phyloP scores from a whole-genome alignment of 64 coral and sea anemone genomes.

The Orbicella faveolata region DNA sequence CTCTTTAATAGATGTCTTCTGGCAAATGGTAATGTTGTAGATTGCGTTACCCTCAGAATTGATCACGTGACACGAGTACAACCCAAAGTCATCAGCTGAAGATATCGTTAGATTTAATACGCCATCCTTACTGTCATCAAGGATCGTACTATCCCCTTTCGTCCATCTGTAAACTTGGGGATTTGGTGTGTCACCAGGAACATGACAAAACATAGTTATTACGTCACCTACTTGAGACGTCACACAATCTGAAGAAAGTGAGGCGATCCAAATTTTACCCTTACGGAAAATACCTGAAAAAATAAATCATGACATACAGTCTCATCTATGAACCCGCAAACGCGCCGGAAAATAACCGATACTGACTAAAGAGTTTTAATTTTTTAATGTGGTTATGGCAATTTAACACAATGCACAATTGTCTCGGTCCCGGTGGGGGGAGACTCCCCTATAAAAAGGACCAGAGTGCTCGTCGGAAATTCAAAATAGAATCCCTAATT shows the following conservation, averaged over 20 bases:
- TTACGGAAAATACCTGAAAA: background rate
- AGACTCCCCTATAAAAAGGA: too few relatives aligned
- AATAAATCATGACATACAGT: background rate
- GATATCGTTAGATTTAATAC: conserved; percentile 7
- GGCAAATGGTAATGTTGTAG: conserved; percentile 20
- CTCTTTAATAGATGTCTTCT: background rate
- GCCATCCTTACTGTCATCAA: conserved; percentile 2
- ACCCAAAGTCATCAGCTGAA: conserved; percentile 9
- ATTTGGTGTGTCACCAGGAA: background rate
- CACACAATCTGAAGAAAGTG: background rate
- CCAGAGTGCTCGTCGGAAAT: too few relatives aligned
- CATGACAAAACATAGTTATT: conserved; percentile 14
- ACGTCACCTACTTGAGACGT: conserved; percentile 2
- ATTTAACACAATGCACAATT: too few relatives aligned
- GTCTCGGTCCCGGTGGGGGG: too few relatives aligned
- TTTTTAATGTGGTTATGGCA: too few relatives aligned
- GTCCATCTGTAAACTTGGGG: background rate
- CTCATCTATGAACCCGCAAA: background rate
- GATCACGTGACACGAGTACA: conserved; percentile 16
- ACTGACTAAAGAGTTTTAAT: background rate
- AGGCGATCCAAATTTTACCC: conserved; percentile 1
- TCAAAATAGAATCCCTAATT: too few relatives aligned
- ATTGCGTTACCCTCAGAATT: background rate
- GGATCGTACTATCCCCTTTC: background rate
- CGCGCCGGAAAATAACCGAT: background rate